phyloP scores from a whole-genome alignment of 2,888 invertebrate species.

The Entomobrya multifasciata region DNA sequence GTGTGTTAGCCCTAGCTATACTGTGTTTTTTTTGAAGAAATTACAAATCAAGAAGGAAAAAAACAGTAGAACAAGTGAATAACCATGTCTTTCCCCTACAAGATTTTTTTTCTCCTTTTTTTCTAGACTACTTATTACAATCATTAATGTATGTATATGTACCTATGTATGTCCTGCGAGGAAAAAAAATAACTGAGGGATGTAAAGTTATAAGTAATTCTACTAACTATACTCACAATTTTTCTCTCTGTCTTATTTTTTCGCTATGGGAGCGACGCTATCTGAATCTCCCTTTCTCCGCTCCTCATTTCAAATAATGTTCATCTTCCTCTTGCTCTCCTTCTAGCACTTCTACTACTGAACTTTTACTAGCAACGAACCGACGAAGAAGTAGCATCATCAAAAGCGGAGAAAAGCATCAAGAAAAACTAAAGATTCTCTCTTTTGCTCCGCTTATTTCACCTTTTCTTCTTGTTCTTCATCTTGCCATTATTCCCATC shows the following conservation, averaged over 20 bases:
- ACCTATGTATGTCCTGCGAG: not conserved
- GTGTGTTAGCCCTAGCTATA: too few relatives aligned
- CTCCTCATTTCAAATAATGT: conserved; percentile 52
- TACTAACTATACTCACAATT: conserved; percentile 17
- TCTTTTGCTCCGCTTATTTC: conserved; percentile 31
- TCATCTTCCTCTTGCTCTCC: not conserved
- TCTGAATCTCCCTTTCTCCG: conserved; percentile 52
- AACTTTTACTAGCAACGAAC: too few relatives aligned
- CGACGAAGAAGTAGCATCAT: not conserved
- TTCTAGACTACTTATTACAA: too few relatives aligned
- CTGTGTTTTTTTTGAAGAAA: not conserved
- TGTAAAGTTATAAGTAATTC: not conserved
- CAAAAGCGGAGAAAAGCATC: not conserved
- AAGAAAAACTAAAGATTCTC: conserved; percentile 35
- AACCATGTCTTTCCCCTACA: not conserved
- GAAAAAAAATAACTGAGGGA: conserved; percentile 50
- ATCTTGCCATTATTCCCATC: not conserved
- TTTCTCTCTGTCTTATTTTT: conserved; percentile 58
- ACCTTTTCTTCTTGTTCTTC: conserved; percentile 21
- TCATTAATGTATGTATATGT: not conserved
- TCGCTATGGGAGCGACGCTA: conserved; percentile 57
- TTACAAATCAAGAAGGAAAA: conserved; percentile 21
- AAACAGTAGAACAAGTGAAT: conserved; percentile 7
- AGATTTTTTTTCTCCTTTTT: not conserved
- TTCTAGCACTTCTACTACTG: not conserved